Conservation (phyloP, 2,797 vertebrate genomes). For the Coendou prehensilis region DNA sequence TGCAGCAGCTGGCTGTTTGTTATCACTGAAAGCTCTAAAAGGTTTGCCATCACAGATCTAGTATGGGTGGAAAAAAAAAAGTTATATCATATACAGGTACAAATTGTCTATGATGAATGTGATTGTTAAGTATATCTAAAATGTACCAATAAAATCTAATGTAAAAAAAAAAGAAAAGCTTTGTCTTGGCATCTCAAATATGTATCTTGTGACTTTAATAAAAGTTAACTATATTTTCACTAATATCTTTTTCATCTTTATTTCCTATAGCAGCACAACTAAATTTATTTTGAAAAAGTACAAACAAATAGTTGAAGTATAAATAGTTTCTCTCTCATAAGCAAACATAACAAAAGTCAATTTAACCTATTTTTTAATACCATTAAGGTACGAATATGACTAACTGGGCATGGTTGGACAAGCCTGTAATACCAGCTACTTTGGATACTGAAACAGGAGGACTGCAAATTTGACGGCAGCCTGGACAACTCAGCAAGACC, state of each 20-base stretch:
- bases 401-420: background rate
- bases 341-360: constrained; percentile 51
- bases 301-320: constrained; percentile 41
- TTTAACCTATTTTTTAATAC: constrained; percentile 10
- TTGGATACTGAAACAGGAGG: background rate
- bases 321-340: constrained; percentile 5
- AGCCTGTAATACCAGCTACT: background rate
- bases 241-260: constrained; percentile 23
- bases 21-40: background rate
- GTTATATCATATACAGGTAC: background rate
- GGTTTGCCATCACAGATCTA: background rate
- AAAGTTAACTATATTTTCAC: constrained; percentile 30
- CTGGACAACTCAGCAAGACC: background rate
- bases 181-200: background rate
- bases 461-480: background rate
- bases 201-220: constrained; percentile 21
- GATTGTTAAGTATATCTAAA: background rate
- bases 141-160: background rate
- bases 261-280: background rate
- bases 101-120: background rate
- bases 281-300: constrained; percentile 52
- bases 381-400: constrained; percentile 31
- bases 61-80: background rate
- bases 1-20: background rate
- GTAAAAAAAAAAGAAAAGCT: constrained; percentile 31